Conservation (phyloP, 2,888 invertebrate species). For the Meliscaeva auricollis region DNA sequence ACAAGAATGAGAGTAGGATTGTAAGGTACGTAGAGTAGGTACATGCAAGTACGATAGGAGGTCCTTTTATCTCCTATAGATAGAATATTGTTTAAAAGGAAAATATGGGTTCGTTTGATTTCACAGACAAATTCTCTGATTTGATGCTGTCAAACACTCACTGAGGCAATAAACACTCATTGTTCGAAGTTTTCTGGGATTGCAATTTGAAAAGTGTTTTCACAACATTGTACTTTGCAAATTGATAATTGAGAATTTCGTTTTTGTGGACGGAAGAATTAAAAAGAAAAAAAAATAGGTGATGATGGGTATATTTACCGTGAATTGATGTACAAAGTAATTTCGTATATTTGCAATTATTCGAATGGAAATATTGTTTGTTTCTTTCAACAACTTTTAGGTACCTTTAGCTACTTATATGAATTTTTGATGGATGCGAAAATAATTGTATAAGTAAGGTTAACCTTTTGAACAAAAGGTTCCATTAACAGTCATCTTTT, state of each 20-base stretch:
- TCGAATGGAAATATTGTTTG: slow-evolving; percentile 1
- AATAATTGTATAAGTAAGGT: neutral
- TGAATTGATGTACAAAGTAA: slow-evolving; percentile 63
- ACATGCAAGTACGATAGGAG: too few species aligned
- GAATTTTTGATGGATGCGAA: slow-evolving; percentile 1
- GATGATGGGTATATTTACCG: slow-evolving; percentile 76
- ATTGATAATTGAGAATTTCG: slow-evolving; percentile 71
- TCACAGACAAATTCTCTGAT: slow-evolving; percentile 50
- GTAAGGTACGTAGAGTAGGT: neutral
- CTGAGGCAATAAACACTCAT: slow-evolving; percentile 70
- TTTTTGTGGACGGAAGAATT: slow-evolving; percentile 31
- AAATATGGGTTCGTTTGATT: slow-evolving; percentile 48
- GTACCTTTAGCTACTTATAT: neutral
- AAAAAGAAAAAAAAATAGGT: slow-evolving; percentile 40
- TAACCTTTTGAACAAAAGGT: neutral
- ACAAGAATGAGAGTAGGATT: slow-evolving; percentile 6
- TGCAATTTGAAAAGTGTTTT: slow-evolving; percentile 75
- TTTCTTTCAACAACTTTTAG: slow-evolving; percentile 4
- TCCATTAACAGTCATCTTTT: neutral
- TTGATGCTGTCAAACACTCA: slow-evolving; percentile 73
- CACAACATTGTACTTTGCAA: slow-evolving; percentile 70
- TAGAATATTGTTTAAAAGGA: neutral
- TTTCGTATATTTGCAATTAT: slow-evolving; percentile 16
- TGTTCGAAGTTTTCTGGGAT: slow-evolving; percentile 60
- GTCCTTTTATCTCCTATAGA: neutral